Conservation (phyloP, 2,888 invertebrate genomes). For the Pandemis corylana region DNA sequence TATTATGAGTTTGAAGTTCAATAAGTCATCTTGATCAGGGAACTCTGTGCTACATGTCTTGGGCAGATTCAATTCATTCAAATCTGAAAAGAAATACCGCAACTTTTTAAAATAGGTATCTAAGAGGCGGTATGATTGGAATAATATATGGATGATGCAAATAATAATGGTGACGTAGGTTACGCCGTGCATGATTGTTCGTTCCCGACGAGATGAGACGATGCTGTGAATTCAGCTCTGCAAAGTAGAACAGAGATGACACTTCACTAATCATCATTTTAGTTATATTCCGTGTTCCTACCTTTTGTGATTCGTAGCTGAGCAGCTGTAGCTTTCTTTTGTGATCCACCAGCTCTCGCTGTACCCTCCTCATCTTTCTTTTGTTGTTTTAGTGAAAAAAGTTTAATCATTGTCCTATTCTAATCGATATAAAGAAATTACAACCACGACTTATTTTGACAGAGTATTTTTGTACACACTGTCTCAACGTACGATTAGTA, state of each 20-base stretch:
- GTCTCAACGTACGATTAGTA: constrained; percentile 30
- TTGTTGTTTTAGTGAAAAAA: constrained; percentile 99
- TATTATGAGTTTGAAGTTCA: constrained; percentile 97
- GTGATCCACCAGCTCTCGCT: constrained; percentile 86
- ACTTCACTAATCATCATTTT: constrained; percentile 1
- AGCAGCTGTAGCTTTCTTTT: constrained; percentile 98
- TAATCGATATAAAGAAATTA: constrained; percentile 73
- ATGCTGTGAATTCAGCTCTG: constrained; percentile 6
- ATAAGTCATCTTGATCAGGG: constrained; percentile 97
- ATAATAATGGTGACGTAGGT: constrained; percentile 34
- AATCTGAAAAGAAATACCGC: constrained; percentile 88
- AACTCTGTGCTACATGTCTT: constrained; percentile 98
- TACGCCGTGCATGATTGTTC: background rate
- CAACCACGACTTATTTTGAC: constrained; percentile 80
- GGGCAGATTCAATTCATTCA: constrained; percentile 98
- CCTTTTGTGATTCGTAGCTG: constrained; percentile 99
- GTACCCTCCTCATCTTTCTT: constrained; percentile 98
- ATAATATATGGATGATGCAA: background rate
- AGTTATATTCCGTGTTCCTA: constrained; percentile 60
- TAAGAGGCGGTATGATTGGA: background rate
- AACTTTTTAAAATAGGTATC: constrained; percentile 45
- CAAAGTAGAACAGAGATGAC: constrained; percentile 9
- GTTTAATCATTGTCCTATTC: constrained; percentile 94
- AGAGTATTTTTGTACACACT: constrained; percentile 58
- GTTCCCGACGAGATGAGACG: background rate